Percentiles rank a stretch among this genome's conserved stretches.
phyloP scores from a whole-genome alignment of 2,113 vertebrate genomes.

The Platysteira castanea region DNA sequence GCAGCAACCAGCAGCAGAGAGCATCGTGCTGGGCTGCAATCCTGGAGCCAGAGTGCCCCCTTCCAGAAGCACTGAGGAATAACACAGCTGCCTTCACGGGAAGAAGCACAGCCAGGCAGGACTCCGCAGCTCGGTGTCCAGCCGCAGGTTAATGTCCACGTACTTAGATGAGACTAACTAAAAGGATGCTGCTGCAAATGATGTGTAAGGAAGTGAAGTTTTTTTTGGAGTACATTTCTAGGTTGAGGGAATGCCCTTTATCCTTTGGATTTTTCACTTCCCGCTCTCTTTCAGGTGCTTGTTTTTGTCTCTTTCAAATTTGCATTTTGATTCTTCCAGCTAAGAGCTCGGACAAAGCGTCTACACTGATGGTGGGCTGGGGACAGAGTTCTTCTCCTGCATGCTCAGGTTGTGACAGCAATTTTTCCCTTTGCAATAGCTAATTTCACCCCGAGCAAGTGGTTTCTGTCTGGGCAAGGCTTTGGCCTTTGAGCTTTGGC shows the following conservation, averaged over 20 bases:
- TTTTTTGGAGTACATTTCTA: neutral
- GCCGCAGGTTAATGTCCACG: neutral
- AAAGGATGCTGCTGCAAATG: neutral
- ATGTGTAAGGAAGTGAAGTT: neutral
- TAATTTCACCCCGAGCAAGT: neutral
- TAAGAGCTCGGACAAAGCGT: too few species aligned
- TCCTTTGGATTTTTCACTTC: neutral
- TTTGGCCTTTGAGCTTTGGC: neutral
- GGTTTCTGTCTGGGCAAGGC: neutral
- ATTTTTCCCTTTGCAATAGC: neutral
- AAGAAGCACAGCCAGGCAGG: neutral
- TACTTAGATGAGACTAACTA: neutral
- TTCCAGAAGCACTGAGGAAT: neutral
- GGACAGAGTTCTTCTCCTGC: neutral
- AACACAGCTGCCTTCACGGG: neutral
- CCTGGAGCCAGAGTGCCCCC: conserved; percentile 37
- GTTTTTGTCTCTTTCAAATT: neutral
- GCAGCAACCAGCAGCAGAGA: neutral
- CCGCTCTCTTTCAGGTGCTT: neutral
- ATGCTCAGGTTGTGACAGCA: rapidly evolving
- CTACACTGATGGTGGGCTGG: neutral
- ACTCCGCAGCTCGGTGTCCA: too few species aligned
- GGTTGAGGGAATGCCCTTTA: neutral
- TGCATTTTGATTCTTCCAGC: neutral
- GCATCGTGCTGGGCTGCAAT: neutral